These are phyloP conservation scores for Acrocephalus scirpaceus DNA, from an alignment of 2,797 vertebrate genomes.

Conservation along the genomic window DNA sequence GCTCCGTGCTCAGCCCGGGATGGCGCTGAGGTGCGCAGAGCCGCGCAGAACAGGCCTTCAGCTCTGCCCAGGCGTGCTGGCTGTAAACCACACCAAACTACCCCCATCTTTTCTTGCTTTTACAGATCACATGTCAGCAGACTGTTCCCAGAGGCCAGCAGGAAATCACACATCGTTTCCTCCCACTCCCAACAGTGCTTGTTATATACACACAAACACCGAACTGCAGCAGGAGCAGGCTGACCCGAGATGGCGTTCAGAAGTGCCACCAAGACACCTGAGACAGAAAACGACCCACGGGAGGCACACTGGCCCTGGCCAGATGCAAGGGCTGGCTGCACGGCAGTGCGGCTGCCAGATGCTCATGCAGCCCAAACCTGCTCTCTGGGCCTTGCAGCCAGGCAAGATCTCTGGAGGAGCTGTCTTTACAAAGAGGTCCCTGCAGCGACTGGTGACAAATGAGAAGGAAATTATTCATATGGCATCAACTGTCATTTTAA, in stretches of 20 bases:
- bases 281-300: not conserved
- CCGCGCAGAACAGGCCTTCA: too few relatives aligned
- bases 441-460: not conserved
- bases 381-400: not conserved
- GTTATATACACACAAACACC: accelerated
- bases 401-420: not conserved
- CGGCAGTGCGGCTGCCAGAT: accelerated
- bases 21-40: accelerated
- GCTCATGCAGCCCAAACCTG: not conserved
- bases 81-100: not conserved
- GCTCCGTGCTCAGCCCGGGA: accelerated
- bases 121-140: not conserved
- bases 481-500: not conserved
- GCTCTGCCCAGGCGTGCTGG: not conserved
- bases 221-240: not conserved
- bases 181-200: accelerated
- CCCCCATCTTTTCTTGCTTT: not conserved
- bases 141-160: not conserved
- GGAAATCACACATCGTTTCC: not conserved
- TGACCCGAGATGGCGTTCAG: not conserved
- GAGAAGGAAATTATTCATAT: not conserved
- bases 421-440: not conserved
- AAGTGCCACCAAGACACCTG: not conserved
- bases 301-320: accelerated
- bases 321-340: not conserved